Base-by-base conservation (phyloP, 2,113 vertebrate species). In the Aegithalos caudatus region DNA sequence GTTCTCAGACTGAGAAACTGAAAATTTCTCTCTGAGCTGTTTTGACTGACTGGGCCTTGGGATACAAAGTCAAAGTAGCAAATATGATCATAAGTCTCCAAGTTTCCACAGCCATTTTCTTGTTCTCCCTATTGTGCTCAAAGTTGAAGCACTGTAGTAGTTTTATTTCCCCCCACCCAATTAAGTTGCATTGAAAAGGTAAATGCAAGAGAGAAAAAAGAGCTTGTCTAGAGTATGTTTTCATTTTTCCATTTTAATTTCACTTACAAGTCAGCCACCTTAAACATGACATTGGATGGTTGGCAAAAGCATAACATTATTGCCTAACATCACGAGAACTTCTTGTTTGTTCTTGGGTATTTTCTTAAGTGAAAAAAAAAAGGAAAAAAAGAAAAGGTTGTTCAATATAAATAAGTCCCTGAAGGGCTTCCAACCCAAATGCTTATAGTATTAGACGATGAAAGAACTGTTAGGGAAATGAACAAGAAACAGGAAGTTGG, bases 221-320 rank as follows among this genome's bases (percentile, higher is more conserved):
- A 83, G 69, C 44, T 86, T 81, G 33, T 28, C 66, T 79, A 17
- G 10, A 58, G 24, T 50, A 81, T 23, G 21, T 88, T 87, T 79
- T 61, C 22, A 37, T 81, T 91, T 94, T 90, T 60, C 60, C 72
- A 93, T 88, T 92, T 95, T 77, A 62, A 80, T 91, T 82, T 91
- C 79, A 94, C 56, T 79, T 66, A 40, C 47, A 85, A 77, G 24
- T 77, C 58, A 91, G 38, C 23, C 51, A 85, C 74, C 54, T 85
- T 65, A 66, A 80, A 44, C 12, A 31, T 20, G 64, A 60, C 47
- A 74, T 25, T 9, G 11, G 9, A 53, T 9, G 15, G 33, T 2
- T 70, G 79, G 73, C 56, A 77, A 86, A 80, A 82, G 42, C 38
- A 25, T 17, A 66, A 48, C 20, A 21, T 44, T 73, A 77, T 50